A percentile compares a stretch with the other conserved stretches of the same genome.
phyloP scores from a whole-genome alignment of 2,888 invertebrate species.

The Caenorhabditis plicata region DNA sequence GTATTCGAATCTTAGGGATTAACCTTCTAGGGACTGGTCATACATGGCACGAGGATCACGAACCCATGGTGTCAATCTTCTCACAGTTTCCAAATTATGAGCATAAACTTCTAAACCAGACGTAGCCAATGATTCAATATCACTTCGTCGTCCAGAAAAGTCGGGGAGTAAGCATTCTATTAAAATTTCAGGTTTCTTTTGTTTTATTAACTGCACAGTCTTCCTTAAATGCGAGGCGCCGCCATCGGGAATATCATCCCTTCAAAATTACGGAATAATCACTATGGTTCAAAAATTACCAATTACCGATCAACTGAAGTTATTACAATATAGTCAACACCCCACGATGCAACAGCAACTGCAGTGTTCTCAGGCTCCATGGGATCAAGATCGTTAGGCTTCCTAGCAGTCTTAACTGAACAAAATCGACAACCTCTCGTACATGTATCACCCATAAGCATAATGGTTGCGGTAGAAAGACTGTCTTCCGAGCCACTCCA shows the following conservation, averaged over 20 bases:
- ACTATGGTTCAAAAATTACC: not conserved
- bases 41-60: conserved; percentile 90
- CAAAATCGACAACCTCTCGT: conserved; percentile 94
- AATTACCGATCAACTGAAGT: conserved; percentile 87
- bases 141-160: conserved; percentile 80
- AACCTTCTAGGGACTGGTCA: conserved; percentile 81
- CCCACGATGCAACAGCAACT: conserved; percentile 87
- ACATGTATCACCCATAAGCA: conserved; percentile 98
- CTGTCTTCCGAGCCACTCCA: conserved; percentile 85
- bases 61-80: conserved; percentile 70
- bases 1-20: not conserved
- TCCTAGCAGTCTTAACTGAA: conserved; percentile 90
- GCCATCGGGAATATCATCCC: conserved; percentile 88
- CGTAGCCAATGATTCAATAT: conserved; percentile 69
- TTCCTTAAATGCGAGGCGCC: conserved; percentile 90
- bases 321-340: conserved; percentile 91
- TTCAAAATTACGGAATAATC: conserved; percentile 42
- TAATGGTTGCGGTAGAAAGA: conserved; percentile 93
- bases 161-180: conserved; percentile 97
- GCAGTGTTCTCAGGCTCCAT: conserved; percentile 91
- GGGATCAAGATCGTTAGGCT: conserved; percentile 85
- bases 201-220: conserved; percentile 84
- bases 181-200: conserved; percentile 78
- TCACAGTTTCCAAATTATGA: conserved; percentile 92
- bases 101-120: conserved; percentile 90